Conservation (phyloP, 2,113 vertebrate species). For the Recurvirostra avosetta region DNA sequence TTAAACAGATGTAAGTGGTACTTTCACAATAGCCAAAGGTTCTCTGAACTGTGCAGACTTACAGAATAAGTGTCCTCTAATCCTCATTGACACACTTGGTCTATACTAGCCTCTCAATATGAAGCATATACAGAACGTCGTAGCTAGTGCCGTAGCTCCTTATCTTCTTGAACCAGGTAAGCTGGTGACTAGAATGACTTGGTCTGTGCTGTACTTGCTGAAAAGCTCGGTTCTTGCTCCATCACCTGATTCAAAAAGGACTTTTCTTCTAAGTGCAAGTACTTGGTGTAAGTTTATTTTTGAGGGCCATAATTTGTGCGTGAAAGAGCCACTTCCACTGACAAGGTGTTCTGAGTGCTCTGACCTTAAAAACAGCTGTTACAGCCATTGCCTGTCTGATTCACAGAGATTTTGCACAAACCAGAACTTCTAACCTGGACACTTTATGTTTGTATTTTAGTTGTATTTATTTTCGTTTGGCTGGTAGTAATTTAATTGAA, state of each 20-base stretch:
- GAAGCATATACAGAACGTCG: fast-evolving
- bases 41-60: neutral
- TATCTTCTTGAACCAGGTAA: neutral
- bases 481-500: neutral
- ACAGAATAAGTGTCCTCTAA: neutral
- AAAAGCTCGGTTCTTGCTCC: neutral
- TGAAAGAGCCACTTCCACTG: neutral
- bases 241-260: neutral
- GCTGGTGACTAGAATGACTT: neutral
- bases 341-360: neutral
- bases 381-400: neutral
- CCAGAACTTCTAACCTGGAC: neutral
- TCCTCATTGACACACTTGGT: neutral
- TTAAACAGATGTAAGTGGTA: neutral
- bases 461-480: neutral
- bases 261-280: neutral
- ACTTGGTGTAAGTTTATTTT: neutral
- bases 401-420: neutral
- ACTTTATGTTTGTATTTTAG: neutral
- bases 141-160: neutral
- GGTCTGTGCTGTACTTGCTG: neutral
- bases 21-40: neutral
- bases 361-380: neutral
- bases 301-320: neutral
- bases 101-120: neutral